Base-by-base conservation (phyloP, 1,140 invertebrate genomes). In the Condylostylus longicornis region DNA sequence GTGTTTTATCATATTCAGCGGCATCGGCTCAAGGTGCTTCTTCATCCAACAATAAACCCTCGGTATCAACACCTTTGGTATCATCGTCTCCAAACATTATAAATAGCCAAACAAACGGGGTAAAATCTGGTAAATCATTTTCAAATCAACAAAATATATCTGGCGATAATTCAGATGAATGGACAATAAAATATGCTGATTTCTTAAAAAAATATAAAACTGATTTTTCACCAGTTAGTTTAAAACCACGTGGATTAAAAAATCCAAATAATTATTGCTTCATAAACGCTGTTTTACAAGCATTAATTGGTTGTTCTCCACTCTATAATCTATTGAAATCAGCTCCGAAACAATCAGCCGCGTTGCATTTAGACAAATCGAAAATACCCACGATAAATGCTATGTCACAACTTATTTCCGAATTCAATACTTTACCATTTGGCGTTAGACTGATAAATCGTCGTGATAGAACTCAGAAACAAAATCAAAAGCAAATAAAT, bases 191-290 rank as follows among this genome's bases (percentile, higher is more conserved):
- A 44, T 51, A 75, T 69, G 48, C 62, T 75, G 81, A 84, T 57
- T 78, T 77, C 60, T 61, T 85, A 37, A 55, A 68, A 1, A 73
- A 68, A 45, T 80, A 83, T 53, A 70, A 73, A 47, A 68, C 84
- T 46, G 79, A 85, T 48, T 75, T 82, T 54, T 68, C 73, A 35
- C 67, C 75, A 2, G 70, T 83, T 12, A 74, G 76, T 37, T 59
- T 93, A 13, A 69, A 81, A 50, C 89, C 88, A 1, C 72, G 88
- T 36, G 89, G 89, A 8, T 69, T 96, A 12, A 82, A 77, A 23
- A 95, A 95, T 63, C 74, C 79, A 35, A 86, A 82, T 33, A 95
- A 94, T 67, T 94, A 88, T 64, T 96, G 90, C 64, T 96, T 94
- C 52, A 86, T 93, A 18, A 95, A 96, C 65, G 86, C 89, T 19